A percentile compares a stretch with the other conserved stretches of the same genome.
Conservation (phyloP, 2,113 vertebrate genomes). For the Melozone crissalis region DNA sequence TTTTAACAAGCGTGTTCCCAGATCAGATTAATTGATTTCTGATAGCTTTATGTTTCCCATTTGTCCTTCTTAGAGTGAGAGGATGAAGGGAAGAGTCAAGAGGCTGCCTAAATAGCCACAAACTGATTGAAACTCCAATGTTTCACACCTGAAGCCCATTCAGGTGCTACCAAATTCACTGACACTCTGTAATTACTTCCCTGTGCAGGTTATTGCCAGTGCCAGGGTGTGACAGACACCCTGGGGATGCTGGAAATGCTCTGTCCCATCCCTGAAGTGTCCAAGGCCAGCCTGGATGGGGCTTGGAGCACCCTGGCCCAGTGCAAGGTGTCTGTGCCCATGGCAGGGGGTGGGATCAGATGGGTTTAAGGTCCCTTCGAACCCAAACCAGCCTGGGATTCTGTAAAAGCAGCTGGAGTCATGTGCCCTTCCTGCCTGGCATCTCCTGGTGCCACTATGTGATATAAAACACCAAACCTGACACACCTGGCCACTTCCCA, state of each 20-base stretch:
- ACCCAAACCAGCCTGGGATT: not conserved
- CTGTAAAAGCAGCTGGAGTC: not conserved
- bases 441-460: not conserved
- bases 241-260: not conserved
- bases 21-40: not conserved
- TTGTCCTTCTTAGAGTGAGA: not conserved
- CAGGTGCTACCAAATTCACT: not conserved
- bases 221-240: not conserved
- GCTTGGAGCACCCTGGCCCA: not conserved
- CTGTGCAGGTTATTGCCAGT: not conserved
- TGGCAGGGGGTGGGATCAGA: not conserved
- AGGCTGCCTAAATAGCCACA: not conserved
- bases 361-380: not conserved
- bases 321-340: not conserved
- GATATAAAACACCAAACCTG: not conserved
- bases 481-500: not conserved
- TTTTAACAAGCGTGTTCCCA: accelerated
- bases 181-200: not conserved
- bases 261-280: not conserved
- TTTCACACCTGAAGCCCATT: not conserved
- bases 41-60: not conserved
- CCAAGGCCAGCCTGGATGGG: not conserved
- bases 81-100: not conserved
- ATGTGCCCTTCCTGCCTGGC: not conserved
- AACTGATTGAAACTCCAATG: not conserved